Evolutionary conservation across 2,113 vertebrate genomes (phyloP), one percentile per base, ranked within the genome.

Genomic region (Falco punctatus): DNA sequence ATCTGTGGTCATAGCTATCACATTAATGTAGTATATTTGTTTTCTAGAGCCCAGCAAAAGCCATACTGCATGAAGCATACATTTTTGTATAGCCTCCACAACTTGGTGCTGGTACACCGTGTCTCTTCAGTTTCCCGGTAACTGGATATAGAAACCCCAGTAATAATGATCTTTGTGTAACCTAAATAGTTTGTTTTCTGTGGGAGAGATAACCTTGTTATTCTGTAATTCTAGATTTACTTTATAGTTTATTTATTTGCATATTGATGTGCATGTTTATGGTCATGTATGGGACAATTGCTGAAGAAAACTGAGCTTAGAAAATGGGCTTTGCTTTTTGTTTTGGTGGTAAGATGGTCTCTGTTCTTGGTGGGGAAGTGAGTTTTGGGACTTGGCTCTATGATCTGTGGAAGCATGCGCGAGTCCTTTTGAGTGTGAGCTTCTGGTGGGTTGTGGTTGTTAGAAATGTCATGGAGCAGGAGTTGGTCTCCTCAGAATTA

Each of bases 11-110:
- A 21, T 13, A 80, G 24, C 30, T 77, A 15, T 55, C 1, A 3
- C 28, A 48, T 62, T 3, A 5, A 16, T 18, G 33, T 3, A 38
- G 26, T 23, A 15, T 0, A 0, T 51, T 28, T 77, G 15, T 35
- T 73, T 81, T 35, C n/a, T 42, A 66, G 42, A n/a, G 32, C 19
- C 42, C 35, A 24, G 18, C 14, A 94, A 69, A 90, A 80, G 10
- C 52, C 15, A 6, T 3, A 5, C 13, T 35, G 6, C 52, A 24
- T 9, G 61, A 73, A 89, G 1, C 3, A 10, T 24, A 30, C 0
- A 9, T 75, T 85, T 86, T 48, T n/a, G 18, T n/a, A 4, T n/a
- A 9, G 22, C 33, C 46, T 83, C 23, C 5, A 20, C 28, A n/a
- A 1, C 17, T 51, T 32, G 26, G 28, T 69, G n/a, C 15, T 80